These are phyloP conservation scores for Baccha elongata DNA, from an alignment of 2,888 invertebrate genomes.

Conservation along the genomic window DNA sequence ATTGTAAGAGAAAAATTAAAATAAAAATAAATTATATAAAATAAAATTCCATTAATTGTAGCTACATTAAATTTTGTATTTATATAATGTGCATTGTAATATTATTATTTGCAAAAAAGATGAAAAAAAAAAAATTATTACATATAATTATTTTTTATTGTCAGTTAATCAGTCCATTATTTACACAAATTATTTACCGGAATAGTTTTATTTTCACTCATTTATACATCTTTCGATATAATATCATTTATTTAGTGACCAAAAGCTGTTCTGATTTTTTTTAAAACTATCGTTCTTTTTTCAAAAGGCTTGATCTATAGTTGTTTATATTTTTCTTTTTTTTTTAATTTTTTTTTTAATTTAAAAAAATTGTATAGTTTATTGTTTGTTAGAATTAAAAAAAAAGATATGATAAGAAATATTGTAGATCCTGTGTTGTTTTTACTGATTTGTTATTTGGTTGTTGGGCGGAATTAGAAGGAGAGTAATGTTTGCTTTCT, in stretches of 20 bases:
- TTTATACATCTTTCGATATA: conserved; percentile 47
- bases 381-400: conserved; percentile 69
- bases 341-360: conserved; percentile 36
- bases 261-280: conserved; percentile 46
- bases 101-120: conserved; percentile 58
- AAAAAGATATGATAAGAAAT: conserved; percentile 60
- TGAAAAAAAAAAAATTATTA: conserved; percentile 30
- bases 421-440: conserved; percentile 27
- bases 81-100: conserved; percentile 63
- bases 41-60: conserved; percentile 72
- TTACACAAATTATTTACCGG: conserved; percentile 43
- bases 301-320: conserved; percentile 56
- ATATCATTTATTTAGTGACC: conserved; percentile 43
- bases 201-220: conserved; percentile 53
- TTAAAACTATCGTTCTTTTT: conserved; percentile 37
- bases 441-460: conserved; percentile 3
- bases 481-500: too few species aligned
- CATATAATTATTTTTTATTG: conserved; percentile 45
- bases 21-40: conserved; percentile 54
- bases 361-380: conserved; percentile 62
- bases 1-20: conserved; percentile 36
- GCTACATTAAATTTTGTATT: conserved; percentile 72
- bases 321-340: conserved; percentile 41
- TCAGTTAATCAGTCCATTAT: conserved; percentile 69
- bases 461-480: too few species aligned